Percentiles rank a stretch among this genome's conserved stretches.
Conservation (phyloP, 2,888 invertebrate species). For the Pelosia muscerda region DNA sequence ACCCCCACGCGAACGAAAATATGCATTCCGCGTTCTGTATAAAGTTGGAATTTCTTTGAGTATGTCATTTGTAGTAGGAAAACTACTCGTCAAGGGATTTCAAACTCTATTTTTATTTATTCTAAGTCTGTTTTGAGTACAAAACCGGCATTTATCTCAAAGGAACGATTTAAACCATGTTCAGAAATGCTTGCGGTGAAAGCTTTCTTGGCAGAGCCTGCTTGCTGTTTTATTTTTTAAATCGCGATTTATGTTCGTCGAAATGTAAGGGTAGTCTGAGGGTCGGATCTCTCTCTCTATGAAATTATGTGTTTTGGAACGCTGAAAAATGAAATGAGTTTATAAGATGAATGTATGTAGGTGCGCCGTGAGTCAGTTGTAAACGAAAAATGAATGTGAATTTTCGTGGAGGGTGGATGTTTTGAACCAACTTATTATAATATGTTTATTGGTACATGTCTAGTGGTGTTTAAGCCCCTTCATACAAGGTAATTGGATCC, state of each 20-base stretch:
- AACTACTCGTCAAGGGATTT: constrained; percentile 29
- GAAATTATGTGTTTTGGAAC: constrained; percentile 58
- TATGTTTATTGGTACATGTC: constrained; percentile 5
- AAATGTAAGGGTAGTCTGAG: constrained; percentile 59
- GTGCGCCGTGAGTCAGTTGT: not conserved
- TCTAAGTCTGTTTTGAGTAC: constrained; percentile 55
- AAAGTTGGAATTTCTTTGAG: constrained; percentile 55
- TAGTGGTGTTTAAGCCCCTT: constrained; percentile 1
- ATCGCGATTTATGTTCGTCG: constrained; percentile 74
- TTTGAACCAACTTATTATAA: not conserved
- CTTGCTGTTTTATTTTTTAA: constrained; percentile 76
- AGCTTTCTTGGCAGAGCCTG: constrained; percentile 80
- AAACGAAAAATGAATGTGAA: not conserved
- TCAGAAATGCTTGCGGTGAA: constrained; percentile 78
- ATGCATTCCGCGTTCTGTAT: constrained; percentile 46
- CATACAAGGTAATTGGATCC: not conserved
- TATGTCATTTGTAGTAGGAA: constrained; percentile 46
- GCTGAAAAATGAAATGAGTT: constrained; percentile 54
- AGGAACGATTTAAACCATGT: constrained; percentile 80
- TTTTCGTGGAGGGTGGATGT: not conserved
- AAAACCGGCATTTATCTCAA: constrained; percentile 59
- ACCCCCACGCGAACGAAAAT: constrained; percentile 39
- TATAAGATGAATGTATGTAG: constrained; percentile 32
- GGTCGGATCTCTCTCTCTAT: constrained; percentile 53
- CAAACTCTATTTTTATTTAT: constrained; percentile 27